Conservation (phyloP, 1,140 invertebrate species). For the Stegodyphus dumicola region DNA sequence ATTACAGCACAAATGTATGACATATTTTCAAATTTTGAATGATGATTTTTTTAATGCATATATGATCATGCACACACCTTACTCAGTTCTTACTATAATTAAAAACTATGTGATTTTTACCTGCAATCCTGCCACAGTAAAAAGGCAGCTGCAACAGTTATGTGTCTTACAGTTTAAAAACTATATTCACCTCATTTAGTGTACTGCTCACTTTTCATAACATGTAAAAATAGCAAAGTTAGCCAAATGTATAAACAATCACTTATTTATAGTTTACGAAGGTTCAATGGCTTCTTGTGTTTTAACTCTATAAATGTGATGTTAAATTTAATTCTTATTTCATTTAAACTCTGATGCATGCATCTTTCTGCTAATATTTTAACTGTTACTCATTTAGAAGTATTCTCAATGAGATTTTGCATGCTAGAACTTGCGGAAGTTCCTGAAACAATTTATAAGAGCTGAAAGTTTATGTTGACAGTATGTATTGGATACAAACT, state of each 20-base stretch:
- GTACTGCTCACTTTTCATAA: slow-evolving; percentile 42
- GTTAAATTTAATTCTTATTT: slow-evolving; percentile 45
- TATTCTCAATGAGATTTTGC: slow-evolving; percentile 61
- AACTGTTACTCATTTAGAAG: slow-evolving; percentile 59
- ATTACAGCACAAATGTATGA: background rate
- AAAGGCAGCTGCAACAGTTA: slow-evolving; percentile 51
- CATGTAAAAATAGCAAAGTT: slow-evolving; percentile 22
- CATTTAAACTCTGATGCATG: slow-evolving; percentile 26
- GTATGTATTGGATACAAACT: slow-evolving; percentile 60
- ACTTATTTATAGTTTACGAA: slow-evolving; percentile 44
- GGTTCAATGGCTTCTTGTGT: slow-evolving; percentile 41
- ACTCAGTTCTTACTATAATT: background rate
- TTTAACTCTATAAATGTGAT: slow-evolving; percentile 55
- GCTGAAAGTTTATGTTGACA: slow-evolving; percentile 50
- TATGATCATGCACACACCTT: background rate
- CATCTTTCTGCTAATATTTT: slow-evolving; percentile 55
- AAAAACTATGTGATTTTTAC: slow-evolving; percentile 45
- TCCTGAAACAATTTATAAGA: slow-evolving; percentile 48
- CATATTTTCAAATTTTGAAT: background rate
- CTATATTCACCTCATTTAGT: slow-evolving; percentile 54
- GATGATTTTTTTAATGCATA: background rate
- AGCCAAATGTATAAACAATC: slow-evolving; percentile 34
- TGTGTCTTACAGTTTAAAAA: slow-evolving; percentile 50
- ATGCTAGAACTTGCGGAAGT: slow-evolving; percentile 49
- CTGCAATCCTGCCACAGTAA: slow-evolving; percentile 58